Percentiles rank a stretch among this genome's conserved stretches.
These are phyloP conservation scores for Lysandra coridon DNA, from an alignment of 2,888 invertebrate species.

Conservation along the genomic window DNA sequence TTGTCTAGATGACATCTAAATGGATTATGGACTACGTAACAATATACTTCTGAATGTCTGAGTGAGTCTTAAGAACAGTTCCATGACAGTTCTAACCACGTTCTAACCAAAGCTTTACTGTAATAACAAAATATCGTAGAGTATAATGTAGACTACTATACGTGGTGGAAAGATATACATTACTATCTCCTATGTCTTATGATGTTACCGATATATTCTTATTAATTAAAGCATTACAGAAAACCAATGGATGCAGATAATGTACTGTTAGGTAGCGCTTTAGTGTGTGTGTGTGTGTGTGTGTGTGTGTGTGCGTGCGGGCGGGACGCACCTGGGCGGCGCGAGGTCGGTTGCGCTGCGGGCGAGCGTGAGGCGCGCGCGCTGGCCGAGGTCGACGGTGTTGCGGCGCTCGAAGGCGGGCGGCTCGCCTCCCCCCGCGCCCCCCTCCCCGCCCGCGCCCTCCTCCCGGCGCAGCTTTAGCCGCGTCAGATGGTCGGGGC, in stretches of 20 bases:
- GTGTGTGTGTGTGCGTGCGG: not conserved
- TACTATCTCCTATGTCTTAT: not conserved
- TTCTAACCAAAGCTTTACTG: too few relatives aligned
- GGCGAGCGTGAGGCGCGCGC: slow-evolving; percentile 67
- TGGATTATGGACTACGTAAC: too few relatives aligned
- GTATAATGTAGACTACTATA: not conserved
- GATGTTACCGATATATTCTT: not conserved
- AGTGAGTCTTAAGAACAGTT: too few relatives aligned
- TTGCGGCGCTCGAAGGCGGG: slow-evolving; percentile 73
- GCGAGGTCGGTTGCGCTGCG: slow-evolving; percentile 65
- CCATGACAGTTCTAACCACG: too few relatives aligned
- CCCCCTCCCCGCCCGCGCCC: slow-evolving; percentile 50
- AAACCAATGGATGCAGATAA: not conserved
- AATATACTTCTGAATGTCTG: too few relatives aligned
- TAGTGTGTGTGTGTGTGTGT: not conserved
- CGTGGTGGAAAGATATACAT: not conserved
- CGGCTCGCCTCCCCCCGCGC: slow-evolving; percentile 52
- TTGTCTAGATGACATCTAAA: too few relatives aligned
- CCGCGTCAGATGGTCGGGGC: slow-evolving; percentile 74
- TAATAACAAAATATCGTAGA: too few relatives aligned
- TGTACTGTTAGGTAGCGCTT: not conserved
- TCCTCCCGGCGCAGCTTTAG: slow-evolving; percentile 67
- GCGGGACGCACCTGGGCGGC: slow-evolving; percentile 47
- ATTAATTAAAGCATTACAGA: not conserved
- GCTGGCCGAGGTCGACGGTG: slow-evolving; percentile 72